Evolutionary conservation across 2,888 invertebrate species (phyloP), one percentile per base, ranked within the genome.

Genomic region (Colostygia pectinataria): DNA sequence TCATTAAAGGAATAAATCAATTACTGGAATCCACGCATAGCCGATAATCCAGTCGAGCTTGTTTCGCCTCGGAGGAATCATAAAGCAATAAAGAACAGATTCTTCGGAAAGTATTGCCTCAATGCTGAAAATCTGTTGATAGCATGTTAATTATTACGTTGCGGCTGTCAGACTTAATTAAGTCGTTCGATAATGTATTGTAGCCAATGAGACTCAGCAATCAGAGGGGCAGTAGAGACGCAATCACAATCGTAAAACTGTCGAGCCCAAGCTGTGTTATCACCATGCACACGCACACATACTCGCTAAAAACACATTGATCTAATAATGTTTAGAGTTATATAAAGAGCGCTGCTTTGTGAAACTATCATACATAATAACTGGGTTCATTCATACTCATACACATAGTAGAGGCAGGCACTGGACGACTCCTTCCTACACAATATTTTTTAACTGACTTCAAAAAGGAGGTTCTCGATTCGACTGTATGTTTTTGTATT

Each of bases 1-100:
- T 88, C 83, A 83, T 87, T 88, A 83, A 71, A 83, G 74, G 76
- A 82, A 80, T 84, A 86, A 85, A 85, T 83, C 82, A 84, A 83
- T 80, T 79, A 80, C 71, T 59, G 65, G 40, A 71, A 63, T 70
- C 68, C 63, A 55, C 58, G 62, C 69, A 62, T 58, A 61, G 60
- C 52, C 55, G 67, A 68, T 63, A 68, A 68, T 71, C 67, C 65
- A 64, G 65, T 68, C 66, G 63, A 59, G 61, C 60, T 63, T 58
- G 62, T 63, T 63, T 66, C 51, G 61, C 63, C 61, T 58, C 24
- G 54, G 64, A 66, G 66, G 67, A 73, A 74, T 74, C 65, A 69
- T 74, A 67, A 73, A 69, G 51, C 64, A 69, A 66, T 72, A 71
- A 67, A 70, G 66, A 59, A 29, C 44, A 37, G 51, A 41, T 43